These are phyloP conservation scores for Dichetophora obliterata DNA, from an alignment of 2,888 invertebrate species.

Conservation along the genomic window DNA sequence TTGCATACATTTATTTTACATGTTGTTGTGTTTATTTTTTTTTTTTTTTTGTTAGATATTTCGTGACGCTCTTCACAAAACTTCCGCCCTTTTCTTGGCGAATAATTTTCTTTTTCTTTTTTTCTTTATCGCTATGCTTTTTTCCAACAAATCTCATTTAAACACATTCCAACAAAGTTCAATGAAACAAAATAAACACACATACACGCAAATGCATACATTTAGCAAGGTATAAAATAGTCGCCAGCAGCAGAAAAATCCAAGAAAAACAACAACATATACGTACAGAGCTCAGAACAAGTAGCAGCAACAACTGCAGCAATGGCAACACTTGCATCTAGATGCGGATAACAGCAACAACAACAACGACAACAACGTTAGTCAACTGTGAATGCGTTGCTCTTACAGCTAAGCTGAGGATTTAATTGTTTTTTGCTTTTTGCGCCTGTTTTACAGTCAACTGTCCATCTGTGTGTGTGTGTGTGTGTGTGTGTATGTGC, in stretches of 20 bases:
- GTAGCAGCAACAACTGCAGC: conserved; percentile 9
- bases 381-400: conserved; percentile 12
- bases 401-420: background rate
- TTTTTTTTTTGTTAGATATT: background rate
- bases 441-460: background rate
- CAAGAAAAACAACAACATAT: background rate
- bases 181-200: conserved; percentile 25
- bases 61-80: conserved; percentile 1
- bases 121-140: background rate
- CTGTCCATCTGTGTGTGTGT: too few species aligned
- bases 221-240: background rate
- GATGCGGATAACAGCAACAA: conserved; percentile 2
- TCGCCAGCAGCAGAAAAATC: conserved; percentile 20
- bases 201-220: background rate
- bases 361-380: conserved; percentile 18
- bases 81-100: conserved; percentile 3
- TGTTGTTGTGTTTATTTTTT: background rate
- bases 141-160: background rate
- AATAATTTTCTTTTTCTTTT: background rate
- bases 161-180: conserved; percentile 27
- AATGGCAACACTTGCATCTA: conserved; percentile 7
- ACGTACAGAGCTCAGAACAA: background rate
- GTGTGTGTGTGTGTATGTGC: too few species aligned
- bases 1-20: background rate
- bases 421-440: background rate